These are phyloP conservation scores for Himalopsyche anomala DNA, from an alignment of 2,888 invertebrate species.

Conservation along the genomic window DNA sequence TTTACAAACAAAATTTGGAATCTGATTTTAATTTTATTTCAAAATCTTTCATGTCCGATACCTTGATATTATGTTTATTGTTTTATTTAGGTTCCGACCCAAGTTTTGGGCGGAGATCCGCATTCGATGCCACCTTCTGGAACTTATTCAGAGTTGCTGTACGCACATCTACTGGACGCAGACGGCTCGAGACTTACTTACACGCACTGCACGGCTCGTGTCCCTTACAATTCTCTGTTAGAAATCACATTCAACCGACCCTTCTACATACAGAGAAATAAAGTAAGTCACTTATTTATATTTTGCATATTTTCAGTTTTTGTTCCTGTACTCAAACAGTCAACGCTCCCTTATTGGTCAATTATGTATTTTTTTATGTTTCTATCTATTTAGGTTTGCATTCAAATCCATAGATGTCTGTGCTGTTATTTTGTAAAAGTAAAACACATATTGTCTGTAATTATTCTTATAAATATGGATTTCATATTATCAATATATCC, in stretches of 20 bases:
- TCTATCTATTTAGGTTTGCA: no score
- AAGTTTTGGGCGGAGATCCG: slow-evolving; percentile 78
- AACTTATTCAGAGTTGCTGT: slow-evolving; percentile 85
- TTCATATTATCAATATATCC: no score
- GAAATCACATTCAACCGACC: slow-evolving; percentile 90
- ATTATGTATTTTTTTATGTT: no score
- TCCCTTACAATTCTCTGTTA: slow-evolving; percentile 83
- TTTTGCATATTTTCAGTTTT: not conserved
- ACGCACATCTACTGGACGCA: slow-evolving; percentile 88
- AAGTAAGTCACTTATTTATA: slow-evolving; percentile 72
- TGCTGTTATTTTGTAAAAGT: no score
- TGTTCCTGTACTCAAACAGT: no score
- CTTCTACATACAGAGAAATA: slow-evolving; percentile 85
- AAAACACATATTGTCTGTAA: no score
- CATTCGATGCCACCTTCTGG: slow-evolving; percentile 67
- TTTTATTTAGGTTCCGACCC: slow-evolving; percentile 81
- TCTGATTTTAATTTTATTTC: no score
- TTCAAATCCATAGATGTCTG: no score
- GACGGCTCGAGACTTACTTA: slow-evolving; percentile 88
- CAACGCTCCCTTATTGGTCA: no score
- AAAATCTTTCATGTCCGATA: no score
- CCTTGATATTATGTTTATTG: not conserved
- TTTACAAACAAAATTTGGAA: no score
- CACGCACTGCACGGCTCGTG: slow-evolving; percentile 88
- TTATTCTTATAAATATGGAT: no score